Conservation (phyloP, 2,113 vertebrate species). For the Myodes glareolus region DNA sequence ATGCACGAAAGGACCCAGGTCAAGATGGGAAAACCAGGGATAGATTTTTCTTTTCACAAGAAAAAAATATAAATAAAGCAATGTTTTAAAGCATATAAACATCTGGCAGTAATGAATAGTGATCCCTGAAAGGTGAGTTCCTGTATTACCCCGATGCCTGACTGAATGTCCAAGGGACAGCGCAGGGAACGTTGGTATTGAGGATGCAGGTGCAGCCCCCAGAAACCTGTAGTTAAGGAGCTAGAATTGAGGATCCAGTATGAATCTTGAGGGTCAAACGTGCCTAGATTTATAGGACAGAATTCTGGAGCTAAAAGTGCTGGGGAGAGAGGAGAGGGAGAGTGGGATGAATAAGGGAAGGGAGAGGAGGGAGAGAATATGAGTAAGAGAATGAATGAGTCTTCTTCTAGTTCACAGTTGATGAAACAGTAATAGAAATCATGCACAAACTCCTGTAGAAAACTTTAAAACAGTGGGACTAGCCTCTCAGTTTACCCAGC, state of each 20-base stretch:
- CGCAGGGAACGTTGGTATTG: not conserved
- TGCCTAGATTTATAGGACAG: not conserved
- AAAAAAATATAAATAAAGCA: not conserved
- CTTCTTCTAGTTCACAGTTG: not conserved
- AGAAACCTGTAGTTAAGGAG: not conserved
- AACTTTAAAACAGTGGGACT: not conserved
- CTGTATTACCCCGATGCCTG: not conserved
- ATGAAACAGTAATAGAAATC: not conserved
- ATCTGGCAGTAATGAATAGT: not conserved
- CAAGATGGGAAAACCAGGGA: not conserved
- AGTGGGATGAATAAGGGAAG: no score
- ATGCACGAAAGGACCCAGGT: not conserved
- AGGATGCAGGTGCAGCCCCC: no score
- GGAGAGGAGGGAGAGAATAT: not conserved
- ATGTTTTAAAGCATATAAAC: not conserved
- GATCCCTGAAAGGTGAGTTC: not conserved
- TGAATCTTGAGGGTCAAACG: not conserved
- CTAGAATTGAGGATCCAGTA: not conserved
- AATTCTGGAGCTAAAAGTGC: not conserved
- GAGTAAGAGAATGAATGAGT: not conserved
- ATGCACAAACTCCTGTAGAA: not conserved
- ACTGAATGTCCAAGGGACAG: not conserved
- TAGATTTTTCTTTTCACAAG: conserved; percentile 14
- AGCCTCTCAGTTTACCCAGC: not conserved
- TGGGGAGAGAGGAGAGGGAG: not conserved